Base-by-base conservation (phyloP, 2,888 invertebrate genomes). In the Azorinus chamasolen region DNA sequence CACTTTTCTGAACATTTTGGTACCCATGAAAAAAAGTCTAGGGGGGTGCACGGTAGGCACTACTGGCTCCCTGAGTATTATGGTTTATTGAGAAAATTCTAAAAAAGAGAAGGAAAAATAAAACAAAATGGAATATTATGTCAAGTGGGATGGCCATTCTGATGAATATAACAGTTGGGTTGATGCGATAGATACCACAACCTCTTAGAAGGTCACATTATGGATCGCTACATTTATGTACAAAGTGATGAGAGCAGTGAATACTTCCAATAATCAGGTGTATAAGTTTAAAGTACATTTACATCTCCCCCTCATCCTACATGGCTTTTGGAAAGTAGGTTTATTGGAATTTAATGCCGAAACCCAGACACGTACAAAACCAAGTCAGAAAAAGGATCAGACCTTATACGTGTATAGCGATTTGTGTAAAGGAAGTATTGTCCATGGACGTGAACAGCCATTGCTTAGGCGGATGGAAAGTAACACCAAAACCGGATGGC, bases 351-450 rank as follows among this genome's bases (percentile, higher is more conserved):
- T 79, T 65, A 50, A 70, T 14, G 73, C 64, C 8, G 32, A 57
- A 46, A 18, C 58, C 8, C 41, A 57, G 14, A 27, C 25, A 10
- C 57, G 41, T 57, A 24, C 43, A 22, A 68, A 53, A 27, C 14
- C 22, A 14, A 27, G 27, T 43, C 10, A 12, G 0, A 37, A 46
- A 16, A 20, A 59, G 20, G 25, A 24, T 5, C 50, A 48, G 0
- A 48, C 37, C 10, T 24, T 77, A n/a, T 61, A 77, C 45, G 51
- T 77, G 18, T 72, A 57, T 46, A 37, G 66, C 6, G 61, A 71
- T 51, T 27, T 76, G 27, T 71, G 76, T 20, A 57, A 62, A 58
- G 71, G 71, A 66, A 77, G 71, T 27, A 71, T 77, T 39, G 77
- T 77, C 2, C n/a, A 55, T 20, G 74, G 79, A 12, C 66, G 25